Conservation (phyloP, 2,113 vertebrate genomes). For the Hippocampus guttulatus region DNA sequence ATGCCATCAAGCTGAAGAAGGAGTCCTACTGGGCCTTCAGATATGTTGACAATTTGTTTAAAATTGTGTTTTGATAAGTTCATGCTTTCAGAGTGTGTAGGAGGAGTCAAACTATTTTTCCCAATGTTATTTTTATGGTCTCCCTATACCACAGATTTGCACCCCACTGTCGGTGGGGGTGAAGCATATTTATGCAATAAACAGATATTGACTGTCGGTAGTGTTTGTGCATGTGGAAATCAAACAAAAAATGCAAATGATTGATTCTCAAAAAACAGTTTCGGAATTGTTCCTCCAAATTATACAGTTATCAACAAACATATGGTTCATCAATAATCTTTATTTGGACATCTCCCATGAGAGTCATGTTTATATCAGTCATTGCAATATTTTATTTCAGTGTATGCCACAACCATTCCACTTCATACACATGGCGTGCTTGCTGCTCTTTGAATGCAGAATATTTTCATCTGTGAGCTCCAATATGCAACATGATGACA, state of each 20-base stretch:
- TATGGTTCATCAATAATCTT: not conserved
- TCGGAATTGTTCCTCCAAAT: not conserved
- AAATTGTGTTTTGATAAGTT: no score
- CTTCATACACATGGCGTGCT: not conserved
- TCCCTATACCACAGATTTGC: no score
- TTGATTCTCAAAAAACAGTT: not conserved
- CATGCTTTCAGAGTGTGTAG: no score
- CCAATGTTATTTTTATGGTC: no score
- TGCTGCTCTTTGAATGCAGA: not conserved
- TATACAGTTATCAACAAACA: not conserved
- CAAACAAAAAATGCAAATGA: not conserved
- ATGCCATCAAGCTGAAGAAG: no score
- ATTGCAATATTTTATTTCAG: not conserved
- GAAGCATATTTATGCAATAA: not conserved
- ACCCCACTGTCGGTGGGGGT: not conserved
- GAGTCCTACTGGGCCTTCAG: no score
- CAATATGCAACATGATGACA: not conserved
- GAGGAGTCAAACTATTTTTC: no score
- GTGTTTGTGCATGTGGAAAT: not conserved
- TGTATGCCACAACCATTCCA: not conserved
- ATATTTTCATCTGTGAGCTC: not conserved
- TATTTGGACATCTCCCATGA: not conserved
- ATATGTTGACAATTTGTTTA: no score
- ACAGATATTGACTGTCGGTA: not conserved
- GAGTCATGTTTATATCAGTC: not conserved